These are phyloP conservation scores for Pollenia amentaria DNA, from an alignment of 2,888 invertebrate species.

Conservation along the genomic window DNA sequence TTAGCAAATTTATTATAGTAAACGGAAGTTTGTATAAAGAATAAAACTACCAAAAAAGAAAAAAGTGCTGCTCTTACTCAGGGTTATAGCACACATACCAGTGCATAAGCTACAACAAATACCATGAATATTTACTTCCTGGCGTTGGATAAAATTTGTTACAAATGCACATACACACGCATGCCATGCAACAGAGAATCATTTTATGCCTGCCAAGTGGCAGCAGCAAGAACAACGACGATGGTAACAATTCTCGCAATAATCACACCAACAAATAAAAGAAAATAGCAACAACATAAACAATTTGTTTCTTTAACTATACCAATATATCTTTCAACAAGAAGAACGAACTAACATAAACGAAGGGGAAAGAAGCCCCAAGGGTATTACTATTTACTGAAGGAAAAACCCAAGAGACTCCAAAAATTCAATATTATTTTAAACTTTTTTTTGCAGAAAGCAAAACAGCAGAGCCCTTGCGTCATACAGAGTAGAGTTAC, in stretches of 20 bases:
- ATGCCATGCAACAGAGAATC: constrained; percentile 51
- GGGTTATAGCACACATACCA: constrained; percentile 21
- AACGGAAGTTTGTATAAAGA: constrained; percentile 74
- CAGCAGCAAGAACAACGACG: constrained; percentile 52
- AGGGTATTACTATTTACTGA: not conserved
- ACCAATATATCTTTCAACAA: constrained; percentile 68
- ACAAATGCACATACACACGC: constrained; percentile 29
- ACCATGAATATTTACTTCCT: constrained; percentile 73
- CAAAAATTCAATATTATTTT: too few species aligned
- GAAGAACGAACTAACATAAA: constrained; percentile 36
- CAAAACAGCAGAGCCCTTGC: too few species aligned
- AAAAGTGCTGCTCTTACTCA: constrained; percentile 13
- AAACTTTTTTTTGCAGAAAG: too few species aligned
- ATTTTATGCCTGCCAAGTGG: constrained; percentile 68
- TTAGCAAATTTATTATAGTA: constrained; percentile 84
- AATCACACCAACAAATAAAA: constrained; percentile 68
- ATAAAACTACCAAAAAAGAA: constrained; percentile 44
- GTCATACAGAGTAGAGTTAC: too few species aligned
- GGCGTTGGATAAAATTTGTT: constrained; percentile 68
- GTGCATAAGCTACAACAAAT: constrained; percentile 43
- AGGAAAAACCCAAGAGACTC: not conserved
- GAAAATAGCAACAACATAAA: constrained; percentile 60
- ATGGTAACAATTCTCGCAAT: constrained; percentile 59
- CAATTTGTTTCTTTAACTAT: constrained; percentile 73
- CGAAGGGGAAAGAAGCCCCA: constrained; percentile 39